Evolutionary conservation across 2,113 vertebrate genomes (phyloP), one percentile per base, ranked within the genome.

Genomic region (Phodopus roborovskii): DNA sequence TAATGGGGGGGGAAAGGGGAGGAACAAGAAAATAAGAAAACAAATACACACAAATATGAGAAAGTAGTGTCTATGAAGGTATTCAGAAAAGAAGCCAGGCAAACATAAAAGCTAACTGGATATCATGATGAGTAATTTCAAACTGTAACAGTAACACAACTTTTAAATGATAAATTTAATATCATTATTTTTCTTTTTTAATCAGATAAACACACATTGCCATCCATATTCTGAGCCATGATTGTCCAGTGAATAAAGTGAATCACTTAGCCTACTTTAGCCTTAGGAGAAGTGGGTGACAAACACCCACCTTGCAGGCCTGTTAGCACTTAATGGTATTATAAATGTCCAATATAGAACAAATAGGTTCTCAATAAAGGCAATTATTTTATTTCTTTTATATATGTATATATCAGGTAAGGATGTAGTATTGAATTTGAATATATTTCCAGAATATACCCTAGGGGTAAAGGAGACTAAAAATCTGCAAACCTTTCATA

Each of bases 401-500:
- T 62, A 90, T 26, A 88, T 24, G 87, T 66, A 70, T 48, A 16
- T 58, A 24, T 82, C 79, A 19, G 13, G 50, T 84, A 86, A 79
- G 86, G 26, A 60, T 86, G 74, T 45, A 75, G 10, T 62, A 91
- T 4, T 75, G 83, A 62, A 82, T 90, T 62, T 82, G 48, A 42
- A 58, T 12, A 79, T 60, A 83, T n/a, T 81, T 42, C 84, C 9
- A 77, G 48, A 26, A 84, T 89, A 39, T 48, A 71, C 36, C 58
- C 33, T 5, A 22, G 3, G 1, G 20, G 33, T 36, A 91, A 88
- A 56, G n/a, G n/a, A 91, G 39, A 82, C 7, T 93, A 26, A 56
- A 94, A 91, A 92, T 88, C n/a, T 88, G 33, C 39, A 85, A 93
- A 56, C 10, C 30, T 95, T 94, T 94, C 48, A 91, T 74, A 95